Base-by-base conservation (phyloP, 2,888 invertebrate species). In the Neria commutata region DNA sequence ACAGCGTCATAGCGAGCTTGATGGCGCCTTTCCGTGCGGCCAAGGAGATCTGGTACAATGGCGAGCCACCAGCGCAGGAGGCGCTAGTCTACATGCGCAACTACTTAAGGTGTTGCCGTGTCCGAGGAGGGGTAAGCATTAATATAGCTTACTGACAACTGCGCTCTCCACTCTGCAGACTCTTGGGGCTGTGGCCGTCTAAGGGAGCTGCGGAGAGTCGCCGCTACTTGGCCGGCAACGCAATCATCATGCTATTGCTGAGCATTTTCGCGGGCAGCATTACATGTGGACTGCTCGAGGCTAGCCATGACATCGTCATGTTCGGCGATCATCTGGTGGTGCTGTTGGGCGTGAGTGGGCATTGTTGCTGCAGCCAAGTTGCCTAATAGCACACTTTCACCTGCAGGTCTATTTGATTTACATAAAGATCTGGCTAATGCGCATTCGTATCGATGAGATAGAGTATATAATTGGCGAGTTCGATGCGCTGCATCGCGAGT, bases 281-380 rank as follows among this genome's bases (percentile, higher is more conserved):
- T 19, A 66, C 67, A 16, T 68, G 64, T 23, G 67, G 68, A 53
- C 63, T 71, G 1, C 62, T 65, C 49, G 69, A 70, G 19, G 67
- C 67, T 8, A 61, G 63, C 6, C 50, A 57, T 5, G 65, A 72
- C 55, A 56, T 70, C 52, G 55, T 69, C 4, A 48, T 62, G 25
- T 65, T 73, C 33, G 70, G 72, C 4, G 72, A 72, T 16, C 69
- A 68, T 40, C 37, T 72, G 0, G 70, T 71, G 50, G 59, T 71
- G 24, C 53, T 68, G 10, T 49, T 67, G 19, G 72, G 71, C 37
- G 73, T 73, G 65, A 66, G 60, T 24, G 5, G n/a, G n/a, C n/a
- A n/a, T n/a, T n/a, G n/a, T n/a, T n/a, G n/a, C n/a, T n/a, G n/a
- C n/a, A n/a, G n/a, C 16, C 8, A 6, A 1, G 1, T 2, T 23